Percentiles rank a stretch among this genome's conserved stretches.
Conservation (phyloP, 2,113 vertebrate species). For the Cariama cristata region DNA sequence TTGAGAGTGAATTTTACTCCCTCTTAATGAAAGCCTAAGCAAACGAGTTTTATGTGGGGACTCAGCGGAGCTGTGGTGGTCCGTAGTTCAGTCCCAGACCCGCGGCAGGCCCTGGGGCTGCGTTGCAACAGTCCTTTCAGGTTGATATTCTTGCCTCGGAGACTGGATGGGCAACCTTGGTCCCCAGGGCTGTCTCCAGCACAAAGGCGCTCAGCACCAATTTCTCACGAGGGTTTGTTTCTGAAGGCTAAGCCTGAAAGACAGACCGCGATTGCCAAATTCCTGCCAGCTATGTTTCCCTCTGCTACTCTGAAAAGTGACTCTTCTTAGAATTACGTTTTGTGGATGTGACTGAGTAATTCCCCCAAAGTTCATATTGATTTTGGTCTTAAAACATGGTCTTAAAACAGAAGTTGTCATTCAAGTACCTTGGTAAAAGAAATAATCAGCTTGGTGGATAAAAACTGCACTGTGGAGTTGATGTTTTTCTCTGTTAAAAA, state of each 20-base stretch:
- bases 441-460: background rate
- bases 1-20: background rate
- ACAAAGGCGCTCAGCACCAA: background rate
- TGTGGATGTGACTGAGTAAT: background rate
- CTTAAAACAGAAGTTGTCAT: background rate
- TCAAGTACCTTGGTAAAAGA: background rate
- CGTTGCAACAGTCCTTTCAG: rapidly evolving
- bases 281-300: background rate
- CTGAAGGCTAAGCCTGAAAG: background rate
- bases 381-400: background rate
- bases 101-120: background rate
- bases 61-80: background rate
- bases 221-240: background rate
- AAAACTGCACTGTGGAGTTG: background rate
- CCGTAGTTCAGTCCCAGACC: background rate
- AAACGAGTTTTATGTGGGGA: background rate
- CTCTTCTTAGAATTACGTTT: background rate
- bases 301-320: background rate
- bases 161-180: background rate
- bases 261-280: background rate
- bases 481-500: background rate
- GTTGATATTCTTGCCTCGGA: background rate
- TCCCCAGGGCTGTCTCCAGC: background rate
- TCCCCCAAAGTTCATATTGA: background rate
- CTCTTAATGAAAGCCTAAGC: background rate